phyloP scores from a whole-genome alignment of 2,113 vertebrate species.

The Danio rerio region DNA sequence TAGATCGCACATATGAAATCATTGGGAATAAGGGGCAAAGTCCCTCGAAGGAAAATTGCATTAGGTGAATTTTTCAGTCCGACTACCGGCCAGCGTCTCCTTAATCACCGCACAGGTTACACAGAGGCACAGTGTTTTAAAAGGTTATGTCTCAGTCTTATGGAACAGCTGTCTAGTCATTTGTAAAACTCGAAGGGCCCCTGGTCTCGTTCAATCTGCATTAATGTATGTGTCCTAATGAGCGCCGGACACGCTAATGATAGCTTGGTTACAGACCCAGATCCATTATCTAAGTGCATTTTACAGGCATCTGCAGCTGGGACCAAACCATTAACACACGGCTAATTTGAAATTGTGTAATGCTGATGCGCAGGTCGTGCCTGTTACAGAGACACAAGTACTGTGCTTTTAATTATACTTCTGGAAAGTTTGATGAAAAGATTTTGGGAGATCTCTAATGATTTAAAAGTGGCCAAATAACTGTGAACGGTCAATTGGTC shows the following conservation, averaged over 20 bases:
- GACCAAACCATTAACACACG: conserved; percentile 53
- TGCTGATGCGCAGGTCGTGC: conserved; percentile 53
- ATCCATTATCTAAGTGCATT: conserved; percentile 55
- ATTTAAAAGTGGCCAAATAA: conserved; percentile 9
- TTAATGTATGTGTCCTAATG: conserved; percentile 52
- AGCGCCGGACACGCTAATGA: conserved; percentile 55
- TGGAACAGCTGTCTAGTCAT: conserved; percentile 50
- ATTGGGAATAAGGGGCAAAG: conserved; percentile 1
- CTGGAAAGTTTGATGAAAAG: conserved; percentile 39
- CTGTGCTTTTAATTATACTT: conserved; percentile 46
- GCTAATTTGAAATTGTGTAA: conserved; percentile 48
- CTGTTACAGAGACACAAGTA: conserved; percentile 31
- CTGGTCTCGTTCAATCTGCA: conserved; percentile 37
- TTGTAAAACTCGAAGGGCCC: conserved; percentile 49
- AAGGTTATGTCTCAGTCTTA: conserved; percentile 38
- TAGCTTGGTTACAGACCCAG: conserved; percentile 51
- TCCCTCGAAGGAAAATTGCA: not conserved
- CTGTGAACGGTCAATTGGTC: not conserved
- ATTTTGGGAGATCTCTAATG: conserved; percentile 5
- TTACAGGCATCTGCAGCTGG: conserved; percentile 54
- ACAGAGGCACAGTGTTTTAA: conserved; percentile 25
- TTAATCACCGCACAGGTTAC: conserved; percentile 4
- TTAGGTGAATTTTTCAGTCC: conserved; percentile 45
- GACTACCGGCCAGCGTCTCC: not conserved
- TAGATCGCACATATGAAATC: conserved; percentile 6